Evolutionary conservation across 1,140 invertebrate species (phyloP).

Genomic region (Zaprionus inermis): DNA sequence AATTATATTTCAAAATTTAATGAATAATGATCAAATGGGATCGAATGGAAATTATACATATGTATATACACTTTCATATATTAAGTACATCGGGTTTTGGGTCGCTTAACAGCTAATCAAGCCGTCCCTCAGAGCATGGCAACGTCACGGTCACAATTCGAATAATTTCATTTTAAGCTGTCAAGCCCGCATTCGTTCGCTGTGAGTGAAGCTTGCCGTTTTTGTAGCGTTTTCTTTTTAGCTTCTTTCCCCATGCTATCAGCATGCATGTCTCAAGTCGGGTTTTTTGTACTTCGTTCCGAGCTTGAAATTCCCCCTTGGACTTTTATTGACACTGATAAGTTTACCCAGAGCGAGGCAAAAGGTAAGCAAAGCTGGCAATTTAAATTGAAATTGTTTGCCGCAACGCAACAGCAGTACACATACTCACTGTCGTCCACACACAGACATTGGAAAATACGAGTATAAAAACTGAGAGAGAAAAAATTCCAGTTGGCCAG

Average conservation of each 20-base stretch:
- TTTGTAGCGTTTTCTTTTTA: constrained; percentile 8
- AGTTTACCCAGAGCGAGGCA: constrained; percentile 74
- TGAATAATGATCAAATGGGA: too few species aligned
- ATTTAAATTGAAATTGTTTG: constrained; percentile 81
- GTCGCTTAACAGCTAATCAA: too few species aligned
- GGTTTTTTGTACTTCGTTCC: constrained; percentile 38
- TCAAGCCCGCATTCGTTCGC: not conserved
- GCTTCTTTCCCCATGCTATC: constrained; percentile 15
- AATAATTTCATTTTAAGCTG: constrained; percentile 32
- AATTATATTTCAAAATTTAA: too few species aligned
- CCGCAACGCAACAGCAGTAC: constrained; percentile 71
- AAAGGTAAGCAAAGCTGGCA: constrained; percentile 80
- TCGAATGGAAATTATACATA: too few species aligned
- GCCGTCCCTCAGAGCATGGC: too few species aligned
- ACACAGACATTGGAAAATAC: constrained; percentile 22
- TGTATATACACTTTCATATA: too few species aligned
- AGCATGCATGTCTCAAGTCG: constrained; percentile 42
- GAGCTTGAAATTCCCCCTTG: constrained; percentile 49
- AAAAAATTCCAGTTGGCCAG: constrained; percentile 50
- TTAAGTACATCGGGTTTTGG: too few species aligned
- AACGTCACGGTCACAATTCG: constrained; percentile 14
- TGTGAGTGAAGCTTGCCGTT: constrained; percentile 9
- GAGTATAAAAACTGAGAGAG: constrained; percentile 34
- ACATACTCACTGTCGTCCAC: constrained; percentile 31
- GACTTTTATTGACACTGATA: constrained; percentile 82